phyloP scores from a whole-genome alignment of 2,113 vertebrate genomes.

The Tyto alba region DNA sequence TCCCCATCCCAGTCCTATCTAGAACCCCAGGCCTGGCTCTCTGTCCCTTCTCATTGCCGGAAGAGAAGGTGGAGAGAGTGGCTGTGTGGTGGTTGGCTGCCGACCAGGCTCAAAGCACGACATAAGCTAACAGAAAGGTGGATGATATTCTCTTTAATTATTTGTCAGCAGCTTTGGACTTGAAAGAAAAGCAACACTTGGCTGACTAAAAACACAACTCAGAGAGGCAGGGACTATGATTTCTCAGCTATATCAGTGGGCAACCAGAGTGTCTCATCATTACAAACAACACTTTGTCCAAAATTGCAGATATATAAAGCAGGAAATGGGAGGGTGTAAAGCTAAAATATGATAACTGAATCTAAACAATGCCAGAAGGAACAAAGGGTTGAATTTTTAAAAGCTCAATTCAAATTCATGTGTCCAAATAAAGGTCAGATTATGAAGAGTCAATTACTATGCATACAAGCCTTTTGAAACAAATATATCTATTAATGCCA shows the following conservation, averaged over 20 bases:
- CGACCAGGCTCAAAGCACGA: too few species aligned
- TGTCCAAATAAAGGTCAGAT: neutral
- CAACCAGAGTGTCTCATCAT: neutral
- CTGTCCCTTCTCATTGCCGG: too few species aligned
- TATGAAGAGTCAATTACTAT: neutral
- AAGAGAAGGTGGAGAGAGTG: too few species aligned
- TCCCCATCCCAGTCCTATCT: too few species aligned
- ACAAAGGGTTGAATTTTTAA: neutral
- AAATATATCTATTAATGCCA: neutral
- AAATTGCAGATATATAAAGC: neutral
- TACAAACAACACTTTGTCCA: neutral
- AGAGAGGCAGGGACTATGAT: neutral
- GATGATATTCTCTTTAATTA: neutral
- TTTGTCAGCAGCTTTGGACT: neutral
- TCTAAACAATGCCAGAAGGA: neutral
- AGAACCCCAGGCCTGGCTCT: too few species aligned
- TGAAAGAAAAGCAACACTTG: neutral
- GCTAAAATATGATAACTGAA: neutral
- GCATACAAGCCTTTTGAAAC: neutral
- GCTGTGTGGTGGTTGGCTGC: too few species aligned
- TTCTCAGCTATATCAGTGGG: neutral
- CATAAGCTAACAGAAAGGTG: neutral
- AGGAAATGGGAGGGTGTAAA: neutral
- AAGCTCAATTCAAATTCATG: neutral
- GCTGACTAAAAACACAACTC: neutral